Percentiles rank a stretch among this genome's conserved stretches.
Conservation (phyloP, 2,888 invertebrate species). For the Agrypnus murinus region DNA sequence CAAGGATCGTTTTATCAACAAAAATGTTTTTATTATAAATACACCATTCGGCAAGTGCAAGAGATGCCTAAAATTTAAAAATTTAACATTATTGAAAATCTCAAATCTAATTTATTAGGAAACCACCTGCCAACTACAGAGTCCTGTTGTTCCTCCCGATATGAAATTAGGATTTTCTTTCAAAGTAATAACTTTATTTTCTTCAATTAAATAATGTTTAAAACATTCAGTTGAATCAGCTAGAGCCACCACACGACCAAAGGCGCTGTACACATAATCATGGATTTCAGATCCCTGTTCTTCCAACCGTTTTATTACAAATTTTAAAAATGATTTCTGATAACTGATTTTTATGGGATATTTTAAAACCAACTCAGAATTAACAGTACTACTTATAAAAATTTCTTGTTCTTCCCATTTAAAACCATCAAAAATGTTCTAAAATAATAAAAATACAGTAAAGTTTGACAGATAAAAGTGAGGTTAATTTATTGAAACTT, state of each 20-base stretch:
- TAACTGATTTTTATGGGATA: constrained; percentile 79
- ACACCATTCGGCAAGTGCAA: constrained; percentile 83
- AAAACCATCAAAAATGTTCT: constrained; percentile 56
- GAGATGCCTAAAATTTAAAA: constrained; percentile 76
- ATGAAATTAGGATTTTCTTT: constrained; percentile 83
- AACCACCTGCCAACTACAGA: constrained; percentile 85
- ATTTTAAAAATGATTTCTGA: constrained; percentile 79
- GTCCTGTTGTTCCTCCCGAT: constrained; percentile 85
- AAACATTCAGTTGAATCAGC: constrained; percentile 72
- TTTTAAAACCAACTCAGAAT: constrained; percentile 72
- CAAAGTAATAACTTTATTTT: constrained; percentile 74
- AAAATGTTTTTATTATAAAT: constrained; percentile 74
- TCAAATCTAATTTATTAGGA: too few relatives aligned
- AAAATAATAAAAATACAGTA: constrained; percentile 41
- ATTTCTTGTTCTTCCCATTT: constrained; percentile 75
- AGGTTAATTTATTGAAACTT: constrained; percentile 39
- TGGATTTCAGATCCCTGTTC: constrained; percentile 74
- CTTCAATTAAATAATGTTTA: constrained; percentile 77
- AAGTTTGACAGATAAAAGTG: not conserved
- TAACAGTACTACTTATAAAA: constrained; percentile 76
- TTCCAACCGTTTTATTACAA: constrained; percentile 77
- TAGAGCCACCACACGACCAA: constrained; percentile 74
- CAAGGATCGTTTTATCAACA: constrained; percentile 76
- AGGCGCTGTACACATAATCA: constrained; percentile 78
- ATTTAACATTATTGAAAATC: constrained; percentile 47